Evolutionary conservation across 2,113 vertebrate genomes (phyloP).

Genomic region (Ictidomys tridecemlineatus): DNA sequence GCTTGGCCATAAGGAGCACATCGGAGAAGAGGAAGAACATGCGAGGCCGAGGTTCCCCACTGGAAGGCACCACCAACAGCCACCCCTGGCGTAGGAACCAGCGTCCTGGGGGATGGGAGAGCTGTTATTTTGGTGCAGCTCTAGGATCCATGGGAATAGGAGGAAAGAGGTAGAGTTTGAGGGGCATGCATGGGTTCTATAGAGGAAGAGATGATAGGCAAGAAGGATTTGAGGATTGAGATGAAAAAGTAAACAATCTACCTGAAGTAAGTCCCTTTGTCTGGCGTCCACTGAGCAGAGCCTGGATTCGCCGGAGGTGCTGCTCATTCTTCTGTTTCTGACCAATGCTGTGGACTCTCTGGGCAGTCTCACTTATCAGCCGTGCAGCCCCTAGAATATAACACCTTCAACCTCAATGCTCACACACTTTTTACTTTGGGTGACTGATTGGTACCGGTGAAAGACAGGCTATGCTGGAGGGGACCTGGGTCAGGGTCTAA

Average conservation of each 20-base stretch:
- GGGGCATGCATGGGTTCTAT: neutral
- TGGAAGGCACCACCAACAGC: conserved; percentile 93
- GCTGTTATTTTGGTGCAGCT: neutral
- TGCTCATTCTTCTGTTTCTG: conserved; percentile 92
- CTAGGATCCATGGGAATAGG: neutral
- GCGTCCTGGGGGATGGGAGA: conserved; percentile 87
- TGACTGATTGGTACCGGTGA: neutral
- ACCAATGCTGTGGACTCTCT: conserved; percentile 88
- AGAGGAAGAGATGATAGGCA: neutral
- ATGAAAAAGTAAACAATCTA: conserved; percentile 79
- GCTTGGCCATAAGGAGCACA: conserved; percentile 91
- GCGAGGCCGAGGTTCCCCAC: conserved; percentile 90
- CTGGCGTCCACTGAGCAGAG: conserved; percentile 93
- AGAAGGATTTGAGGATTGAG: neutral
- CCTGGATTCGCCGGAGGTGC: conserved; percentile 94
- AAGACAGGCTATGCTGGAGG: conserved; percentile 6
- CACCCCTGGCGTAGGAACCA: conserved; percentile 96
- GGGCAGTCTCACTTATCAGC: conserved; percentile 89
- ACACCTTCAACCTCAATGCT: neutral
- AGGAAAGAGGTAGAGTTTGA: neutral
- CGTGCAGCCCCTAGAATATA: conserved; percentile 89
- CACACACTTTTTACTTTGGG: neutral
- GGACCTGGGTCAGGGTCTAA: neutral
- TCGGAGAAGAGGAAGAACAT: conserved; percentile 98
- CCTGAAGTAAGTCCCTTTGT: conserved; percentile 92